Percentiles rank a stretch among this genome's conserved stretches.
Evolutionary conservation across 2,797 vertebrate genomes (phyloP).

Genomic region (Pogonophryne albipinna): DNA sequence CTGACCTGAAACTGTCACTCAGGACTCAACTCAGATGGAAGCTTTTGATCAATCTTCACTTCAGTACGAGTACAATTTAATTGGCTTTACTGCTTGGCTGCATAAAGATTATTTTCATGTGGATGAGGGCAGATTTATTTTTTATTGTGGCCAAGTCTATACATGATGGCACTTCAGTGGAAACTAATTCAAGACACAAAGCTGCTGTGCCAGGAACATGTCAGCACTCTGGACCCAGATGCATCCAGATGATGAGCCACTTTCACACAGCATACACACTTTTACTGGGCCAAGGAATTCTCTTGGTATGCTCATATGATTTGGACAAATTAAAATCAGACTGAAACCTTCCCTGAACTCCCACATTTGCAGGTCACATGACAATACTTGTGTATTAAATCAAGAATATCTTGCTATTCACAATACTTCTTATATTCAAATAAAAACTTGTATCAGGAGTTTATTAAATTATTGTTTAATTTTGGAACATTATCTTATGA

Average conservation of each 20-base stretch:
- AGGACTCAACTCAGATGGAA: background rate
- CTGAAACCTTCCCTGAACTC: constrained; percentile 14
- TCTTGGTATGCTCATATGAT: constrained; percentile 25
- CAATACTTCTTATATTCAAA: background rate
- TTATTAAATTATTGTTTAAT: background rate
- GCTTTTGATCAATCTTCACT: constrained; percentile 9
- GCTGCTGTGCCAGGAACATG: constrained; percentile 48
- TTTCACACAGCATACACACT: constrained; percentile 43
- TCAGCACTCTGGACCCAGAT: constrained; percentile 36
- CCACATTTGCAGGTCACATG: constrained; percentile 21
- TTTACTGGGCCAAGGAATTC: constrained; percentile 15
- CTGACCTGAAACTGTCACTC: constrained; percentile 15
- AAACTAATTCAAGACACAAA: constrained; percentile 22
- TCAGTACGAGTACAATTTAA: background rate
- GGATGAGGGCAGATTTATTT: constrained; percentile 2
- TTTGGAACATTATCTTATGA: background rate
- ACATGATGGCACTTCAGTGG: constrained; percentile 18
- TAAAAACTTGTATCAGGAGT: background rate
- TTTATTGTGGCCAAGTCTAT: constrained; percentile 17
- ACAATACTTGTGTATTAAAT: background rate
- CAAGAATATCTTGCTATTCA: background rate
- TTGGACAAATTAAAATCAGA: constrained; percentile 42
- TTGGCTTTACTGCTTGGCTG: background rate
- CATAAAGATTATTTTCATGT: background rate
- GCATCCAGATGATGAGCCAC: constrained; percentile 40